Evolutionary conservation across 37 sponge, comb jelly and placozoan genomes (phyloP), one percentile per base, ranked within the genome.

Genomic region (Spongia lamella): DNA sequence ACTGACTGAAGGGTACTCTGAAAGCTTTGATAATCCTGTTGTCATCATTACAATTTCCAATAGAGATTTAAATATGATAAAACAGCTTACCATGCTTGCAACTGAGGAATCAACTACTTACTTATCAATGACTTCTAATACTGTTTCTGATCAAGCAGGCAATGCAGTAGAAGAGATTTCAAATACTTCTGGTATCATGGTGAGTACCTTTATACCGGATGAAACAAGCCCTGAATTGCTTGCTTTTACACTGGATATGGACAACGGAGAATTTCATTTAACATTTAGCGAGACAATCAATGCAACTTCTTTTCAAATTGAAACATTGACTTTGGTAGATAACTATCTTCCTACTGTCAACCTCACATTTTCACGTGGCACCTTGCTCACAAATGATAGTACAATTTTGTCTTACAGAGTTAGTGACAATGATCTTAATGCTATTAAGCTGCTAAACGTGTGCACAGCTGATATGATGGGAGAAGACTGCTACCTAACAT

Each of bases 231-330:
- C 95, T 2, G 13, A 37, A 25, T 47, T 94, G 43, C 40, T 88
- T 17, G 24, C 36, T 21, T 92, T 84, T 38, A 68, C 72, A 29
- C 57, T 87, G 55, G 91, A 94, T 32, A 49, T 94, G 77, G 68
- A 94, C 66, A 67, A 35, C 1, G 95, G 95, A 19, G 51, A 49
- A 22, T 32, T 94, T 16, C 66, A 58, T n/a, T 75, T 94, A 53
- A 82, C 86, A 1, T 94, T 94, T 63, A 61, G 73, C 53, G 91
- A 94, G 68, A 94, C 95, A 16, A 79, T 94, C 43, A 84, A 84
- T 49, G 73, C 64, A 30, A 58, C 78, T 19, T 63, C 89, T 33
- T 81, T 94, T 16, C 31, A 75, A 27, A 68, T 80, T 58, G 51
- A 66, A 2, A 47, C 56, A 15, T 56, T 78, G 16, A 79, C 80